These are phyloP conservation scores for Gallinago jamesoni DNA, from an alignment of 2,113 vertebrate species.

Conservation along the genomic window DNA sequence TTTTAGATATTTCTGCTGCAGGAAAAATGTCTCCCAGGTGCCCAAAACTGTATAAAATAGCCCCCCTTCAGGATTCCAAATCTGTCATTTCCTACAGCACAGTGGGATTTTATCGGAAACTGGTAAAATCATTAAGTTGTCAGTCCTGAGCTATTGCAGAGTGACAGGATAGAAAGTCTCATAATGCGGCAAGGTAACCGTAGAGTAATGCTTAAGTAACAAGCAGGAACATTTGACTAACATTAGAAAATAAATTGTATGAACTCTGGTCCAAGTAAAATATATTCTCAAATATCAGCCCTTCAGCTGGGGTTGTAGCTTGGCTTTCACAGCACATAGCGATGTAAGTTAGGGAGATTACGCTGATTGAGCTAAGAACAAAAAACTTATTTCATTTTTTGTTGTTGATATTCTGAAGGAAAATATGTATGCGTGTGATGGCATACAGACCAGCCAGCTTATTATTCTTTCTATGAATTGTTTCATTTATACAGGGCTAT, in stretches of 20 bases:
- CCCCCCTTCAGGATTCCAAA: slow-evolving; percentile 75
- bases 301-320: slow-evolving; percentile 41
- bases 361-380: slow-evolving; percentile 49
- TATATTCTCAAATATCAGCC: slow-evolving; percentile 61
- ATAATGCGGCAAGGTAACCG: slow-evolving; percentile 51
- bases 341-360: slow-evolving; percentile 17
- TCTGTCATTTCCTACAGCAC: slow-evolving; percentile 78
- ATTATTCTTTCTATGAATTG: slow-evolving; percentile 45
- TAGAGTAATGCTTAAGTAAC: slow-evolving; percentile 61
- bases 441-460: slow-evolving; percentile 22
- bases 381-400: slow-evolving; percentile 40
- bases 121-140: slow-evolving; percentile 88
- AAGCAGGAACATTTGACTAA: slow-evolving; percentile 55
- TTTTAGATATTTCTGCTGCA: slow-evolving; percentile 50
- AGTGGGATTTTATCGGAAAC: slow-evolving; percentile 80
- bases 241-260: slow-evolving; percentile 57
- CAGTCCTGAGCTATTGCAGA: slow-evolving; percentile 79
- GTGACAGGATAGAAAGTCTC: slow-evolving; percentile 77
- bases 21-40: slow-evolving; percentile 63
- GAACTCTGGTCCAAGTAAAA: slow-evolving; percentile 65
- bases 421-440: slow-evolving; percentile 16
- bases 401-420: slow-evolving; percentile 36
- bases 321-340: slow-evolving; percentile 35
- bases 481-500: slow-evolving; percentile 18
- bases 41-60: slow-evolving; percentile 72